Conservation (phyloP, 2,797 vertebrate species). For the Antrozous pallidus region DNA sequence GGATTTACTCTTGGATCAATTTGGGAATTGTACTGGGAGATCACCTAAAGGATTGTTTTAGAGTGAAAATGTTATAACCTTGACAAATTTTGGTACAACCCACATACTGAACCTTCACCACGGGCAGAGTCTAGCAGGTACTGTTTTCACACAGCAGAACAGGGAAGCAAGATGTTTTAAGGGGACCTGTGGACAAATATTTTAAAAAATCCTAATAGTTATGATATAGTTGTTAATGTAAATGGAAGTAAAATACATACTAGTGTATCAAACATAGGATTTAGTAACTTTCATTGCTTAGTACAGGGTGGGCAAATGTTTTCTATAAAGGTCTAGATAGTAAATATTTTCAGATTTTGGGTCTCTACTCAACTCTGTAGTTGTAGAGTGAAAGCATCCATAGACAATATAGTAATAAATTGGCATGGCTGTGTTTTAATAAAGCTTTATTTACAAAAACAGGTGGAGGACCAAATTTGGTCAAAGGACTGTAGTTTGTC, state of each 20-base stretch:
- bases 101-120: fast-evolving
- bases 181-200: not conserved
- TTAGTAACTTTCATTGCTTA: not conserved
- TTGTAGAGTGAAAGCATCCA: not conserved
- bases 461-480: not conserved
- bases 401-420: not conserved
- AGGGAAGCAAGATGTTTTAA: not conserved
- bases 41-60: not conserved
- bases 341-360: not conserved
- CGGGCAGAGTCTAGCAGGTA: not conserved
- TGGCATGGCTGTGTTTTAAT: not conserved
- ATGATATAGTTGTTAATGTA: not conserved
- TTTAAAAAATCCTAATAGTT: not conserved
- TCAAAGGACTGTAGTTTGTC: not conserved
- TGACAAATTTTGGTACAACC: not conserved
- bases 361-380: not conserved
- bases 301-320: not conserved
- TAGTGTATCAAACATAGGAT: not conserved
- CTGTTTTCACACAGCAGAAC: too few species aligned
- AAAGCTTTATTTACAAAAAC: constrained; percentile 9
- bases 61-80: not conserved
- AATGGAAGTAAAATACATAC: not conserved
- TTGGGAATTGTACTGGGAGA: not conserved
- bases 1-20: not conserved
- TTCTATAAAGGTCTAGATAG: not conserved